Percentiles rank a stretch among this genome's conserved stretches.
Conservation (phyloP, 2,113 vertebrate species). For the Menura novaehollandiae region DNA sequence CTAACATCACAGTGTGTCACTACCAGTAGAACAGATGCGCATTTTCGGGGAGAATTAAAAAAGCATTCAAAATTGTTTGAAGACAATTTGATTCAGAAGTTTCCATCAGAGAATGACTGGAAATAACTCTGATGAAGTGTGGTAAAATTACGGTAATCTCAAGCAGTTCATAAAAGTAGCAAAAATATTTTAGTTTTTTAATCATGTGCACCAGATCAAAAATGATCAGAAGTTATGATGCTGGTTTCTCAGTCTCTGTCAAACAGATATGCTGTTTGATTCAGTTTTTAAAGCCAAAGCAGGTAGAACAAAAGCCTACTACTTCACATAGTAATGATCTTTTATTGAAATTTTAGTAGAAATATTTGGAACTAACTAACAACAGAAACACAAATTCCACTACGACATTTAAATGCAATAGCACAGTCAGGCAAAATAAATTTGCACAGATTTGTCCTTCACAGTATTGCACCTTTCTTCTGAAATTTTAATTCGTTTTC, state of each 20-base stretch:
- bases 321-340: not conserved
- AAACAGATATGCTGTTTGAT: not conserved
- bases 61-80: not conserved
- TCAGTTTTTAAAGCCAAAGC: not conserved
- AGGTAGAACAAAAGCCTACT: not conserved
- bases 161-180: not conserved
- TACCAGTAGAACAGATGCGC: not conserved
- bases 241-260: not conserved
- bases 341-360: not conserved
- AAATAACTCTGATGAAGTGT: not conserved
- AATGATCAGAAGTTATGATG: not conserved
- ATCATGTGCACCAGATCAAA: not conserved
- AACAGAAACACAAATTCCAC: not conserved
- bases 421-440: not conserved
- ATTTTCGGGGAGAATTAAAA: not conserved
- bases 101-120: not conserved
- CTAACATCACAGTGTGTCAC: rapidly evolving
- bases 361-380: not conserved
- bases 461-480: not conserved
- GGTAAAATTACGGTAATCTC: not conserved
- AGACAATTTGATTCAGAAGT: not conserved
- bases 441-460: not conserved
- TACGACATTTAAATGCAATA: not conserved
- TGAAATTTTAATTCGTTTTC: not conserved
- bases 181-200: not conserved